Evolutionary conservation across 1,140 invertebrate species (phyloP).

Genomic region (Harpegnathos saltator): DNA sequence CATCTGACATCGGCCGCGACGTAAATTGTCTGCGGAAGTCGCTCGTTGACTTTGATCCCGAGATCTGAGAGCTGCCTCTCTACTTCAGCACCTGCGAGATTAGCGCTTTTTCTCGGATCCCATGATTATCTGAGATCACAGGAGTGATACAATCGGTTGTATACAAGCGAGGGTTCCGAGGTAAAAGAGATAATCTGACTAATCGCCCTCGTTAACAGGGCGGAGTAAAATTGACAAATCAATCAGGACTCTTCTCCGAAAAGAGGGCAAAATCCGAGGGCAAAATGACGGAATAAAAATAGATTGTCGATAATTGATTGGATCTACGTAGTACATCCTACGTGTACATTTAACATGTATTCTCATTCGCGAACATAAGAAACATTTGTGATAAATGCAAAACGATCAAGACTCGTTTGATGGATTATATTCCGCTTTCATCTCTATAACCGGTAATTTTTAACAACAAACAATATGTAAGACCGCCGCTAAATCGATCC

Average conservation of each 20-base stretch:
- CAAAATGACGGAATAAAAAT: neutral
- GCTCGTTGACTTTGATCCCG: neutral
- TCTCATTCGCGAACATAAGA: too few relatives aligned
- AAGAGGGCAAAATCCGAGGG: neutral
- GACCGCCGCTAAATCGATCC: too few relatives aligned
- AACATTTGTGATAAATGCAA: too few relatives aligned
- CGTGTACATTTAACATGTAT: neutral
- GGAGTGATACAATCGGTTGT: constrained; percentile 25
- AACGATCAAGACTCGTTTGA: neutral
- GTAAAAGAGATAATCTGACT: constrained; percentile 27
- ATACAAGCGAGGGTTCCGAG: neutral
- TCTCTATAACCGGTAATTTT: neutral
- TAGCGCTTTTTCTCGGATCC: neutral
- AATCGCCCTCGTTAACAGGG: neutral
- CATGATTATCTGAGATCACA: constrained; percentile 11
- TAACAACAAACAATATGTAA: neutral
- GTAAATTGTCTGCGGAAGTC: neutral
- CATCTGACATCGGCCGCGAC: neutral
- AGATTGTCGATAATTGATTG: neutral
- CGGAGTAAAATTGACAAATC: neutral
- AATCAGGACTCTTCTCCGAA: neutral
- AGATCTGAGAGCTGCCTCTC: neutral
- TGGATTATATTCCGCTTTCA: neutral
- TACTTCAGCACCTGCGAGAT: constrained; percentile 1
- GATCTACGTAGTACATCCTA: neutral